These are phyloP conservation scores for Drosophila merina DNA, from an alignment of 2,888 invertebrate species.

Conservation along the genomic window DNA sequence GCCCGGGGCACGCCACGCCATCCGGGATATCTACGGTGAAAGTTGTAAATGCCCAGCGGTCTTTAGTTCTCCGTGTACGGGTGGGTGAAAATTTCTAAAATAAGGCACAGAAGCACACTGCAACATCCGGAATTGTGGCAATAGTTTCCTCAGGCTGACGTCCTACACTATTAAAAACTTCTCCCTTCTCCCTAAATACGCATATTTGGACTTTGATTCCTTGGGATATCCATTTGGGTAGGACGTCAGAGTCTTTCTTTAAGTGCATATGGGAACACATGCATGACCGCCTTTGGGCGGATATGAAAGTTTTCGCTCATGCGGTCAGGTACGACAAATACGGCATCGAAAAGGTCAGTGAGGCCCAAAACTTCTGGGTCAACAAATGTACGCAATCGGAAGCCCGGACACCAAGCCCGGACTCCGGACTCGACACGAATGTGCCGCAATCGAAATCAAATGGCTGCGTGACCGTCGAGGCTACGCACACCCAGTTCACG, in stretches of 20 bases:
- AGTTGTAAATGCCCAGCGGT: constrained; percentile 10
- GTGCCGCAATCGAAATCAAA: constrained; percentile 30
- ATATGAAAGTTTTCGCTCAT: constrained; percentile 45
- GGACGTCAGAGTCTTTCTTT: neutral
- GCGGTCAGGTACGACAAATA: constrained; percentile 38
- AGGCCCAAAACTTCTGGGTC: constrained; percentile 38
- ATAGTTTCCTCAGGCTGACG: no score
- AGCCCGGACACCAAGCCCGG: constrained; percentile 10
- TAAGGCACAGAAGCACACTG: constrained; percentile 30
- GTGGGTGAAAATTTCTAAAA: constrained; percentile 28
- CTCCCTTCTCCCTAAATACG: no score
- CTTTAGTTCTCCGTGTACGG: neutral
- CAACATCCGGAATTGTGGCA: neutral
- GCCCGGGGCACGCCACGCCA: constrained; percentile 20
- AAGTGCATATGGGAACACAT: neutral
- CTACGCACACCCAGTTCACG: constrained; percentile 8
- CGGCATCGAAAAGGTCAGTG: constrained; percentile 33
- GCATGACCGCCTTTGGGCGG: constrained; percentile 10
- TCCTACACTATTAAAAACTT: no score
- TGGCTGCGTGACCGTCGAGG: constrained; percentile 25
- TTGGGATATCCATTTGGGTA: no score
- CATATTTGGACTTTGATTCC: no score
- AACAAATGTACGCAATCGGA: constrained; percentile 47
- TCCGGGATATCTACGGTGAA: constrained; percentile 13
- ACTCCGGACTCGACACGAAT: constrained; percentile 14